A percentile compares a stretch with the other conserved stretches of the same genome.
phyloP scores from a whole-genome alignment of 2,797 vertebrate species.

The Microtus californicus region DNA sequence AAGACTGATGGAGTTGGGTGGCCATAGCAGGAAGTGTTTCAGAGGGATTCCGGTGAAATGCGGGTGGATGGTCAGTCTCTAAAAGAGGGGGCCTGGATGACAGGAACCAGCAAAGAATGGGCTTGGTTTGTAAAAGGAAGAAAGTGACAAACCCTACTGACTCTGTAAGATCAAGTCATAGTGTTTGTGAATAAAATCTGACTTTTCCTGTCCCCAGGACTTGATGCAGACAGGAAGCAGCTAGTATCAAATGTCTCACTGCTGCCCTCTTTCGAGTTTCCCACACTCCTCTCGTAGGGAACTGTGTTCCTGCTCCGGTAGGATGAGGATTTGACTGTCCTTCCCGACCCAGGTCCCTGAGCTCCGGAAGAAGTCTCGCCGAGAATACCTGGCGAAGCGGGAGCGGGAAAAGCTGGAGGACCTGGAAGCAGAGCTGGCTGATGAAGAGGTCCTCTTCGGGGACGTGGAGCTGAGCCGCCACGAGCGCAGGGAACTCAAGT shows the following conservation, averaged over 20 bases:
- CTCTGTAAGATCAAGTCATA: not conserved
- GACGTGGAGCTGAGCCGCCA: slow-evolving; percentile 86
- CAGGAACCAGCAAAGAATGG: not conserved
- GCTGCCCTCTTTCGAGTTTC: not conserved
- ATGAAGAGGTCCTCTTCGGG: slow-evolving; percentile 94
- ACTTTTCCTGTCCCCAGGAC: not conserved
- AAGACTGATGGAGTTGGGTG: not conserved
- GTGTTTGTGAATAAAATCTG: not conserved
- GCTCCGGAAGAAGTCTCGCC: slow-evolving; percentile 93
- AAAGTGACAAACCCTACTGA: not conserved
- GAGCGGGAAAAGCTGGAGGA: slow-evolving; percentile 96
- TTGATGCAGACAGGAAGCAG: not conserved
- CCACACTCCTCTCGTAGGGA: not conserved
- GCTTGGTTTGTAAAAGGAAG: not conserved
- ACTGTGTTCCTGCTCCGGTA: not conserved
- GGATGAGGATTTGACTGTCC: not conserved
- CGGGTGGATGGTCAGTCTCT: not conserved
- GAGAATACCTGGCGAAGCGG: slow-evolving; percentile 93
- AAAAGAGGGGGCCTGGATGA: not conserved
- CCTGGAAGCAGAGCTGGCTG: slow-evolving; percentile 93
- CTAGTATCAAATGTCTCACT: not conserved
- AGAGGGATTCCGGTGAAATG: not conserved
- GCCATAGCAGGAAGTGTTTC: not conserved
- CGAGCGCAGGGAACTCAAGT: slow-evolving; percentile 90
- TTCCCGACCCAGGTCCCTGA: slow-evolving; percentile 90